Percentiles rank a stretch among this genome's conserved stretches.
Evolutionary conservation across 2,888 invertebrate genomes (phyloP).

Genomic region (Phyto melanocephala): DNA sequence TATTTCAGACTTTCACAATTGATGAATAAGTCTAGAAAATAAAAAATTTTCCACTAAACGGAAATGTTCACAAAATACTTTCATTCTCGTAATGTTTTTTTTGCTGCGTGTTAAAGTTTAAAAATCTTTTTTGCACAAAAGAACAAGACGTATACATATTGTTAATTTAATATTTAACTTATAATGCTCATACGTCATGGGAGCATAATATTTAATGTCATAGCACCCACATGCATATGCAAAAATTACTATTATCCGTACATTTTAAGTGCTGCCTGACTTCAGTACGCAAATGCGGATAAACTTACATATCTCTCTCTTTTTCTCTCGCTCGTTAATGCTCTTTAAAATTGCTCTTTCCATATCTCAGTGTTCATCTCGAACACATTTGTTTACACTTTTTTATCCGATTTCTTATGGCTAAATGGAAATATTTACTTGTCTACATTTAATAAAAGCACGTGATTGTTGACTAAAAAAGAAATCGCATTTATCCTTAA

Average conservation of each 20-base stretch:
- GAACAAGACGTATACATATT: slow-evolving; percentile 6
- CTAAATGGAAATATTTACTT: slow-evolving; percentile 36
- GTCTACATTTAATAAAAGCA: slow-evolving; percentile 36
- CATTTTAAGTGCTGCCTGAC: no score
- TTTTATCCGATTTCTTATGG: not conserved
- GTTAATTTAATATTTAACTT: not conserved
- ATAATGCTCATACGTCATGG: slow-evolving; percentile 9
- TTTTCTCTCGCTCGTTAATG: not conserved
- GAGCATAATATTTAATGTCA: not conserved
- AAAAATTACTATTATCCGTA: not conserved
- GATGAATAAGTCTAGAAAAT: no score
- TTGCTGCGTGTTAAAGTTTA: no score
- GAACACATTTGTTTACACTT: slow-evolving; percentile 3
- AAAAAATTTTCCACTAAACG: no score
- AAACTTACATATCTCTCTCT: not conserved
- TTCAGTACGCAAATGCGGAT: slow-evolving; percentile 23
- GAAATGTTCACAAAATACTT: no score
- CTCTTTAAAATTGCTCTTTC: not conserved
- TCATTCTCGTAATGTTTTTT: no score
- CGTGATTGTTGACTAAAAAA: slow-evolving; percentile 45
- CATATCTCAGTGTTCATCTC: not conserved
- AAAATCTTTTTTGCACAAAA: no score
- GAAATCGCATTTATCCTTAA: slow-evolving; percentile 8
- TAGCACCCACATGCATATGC: not conserved
- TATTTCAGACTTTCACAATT: no score